Conservation (phyloP, 2,113 vertebrate species). For the Paracanthobrama guichenoti region DNA sequence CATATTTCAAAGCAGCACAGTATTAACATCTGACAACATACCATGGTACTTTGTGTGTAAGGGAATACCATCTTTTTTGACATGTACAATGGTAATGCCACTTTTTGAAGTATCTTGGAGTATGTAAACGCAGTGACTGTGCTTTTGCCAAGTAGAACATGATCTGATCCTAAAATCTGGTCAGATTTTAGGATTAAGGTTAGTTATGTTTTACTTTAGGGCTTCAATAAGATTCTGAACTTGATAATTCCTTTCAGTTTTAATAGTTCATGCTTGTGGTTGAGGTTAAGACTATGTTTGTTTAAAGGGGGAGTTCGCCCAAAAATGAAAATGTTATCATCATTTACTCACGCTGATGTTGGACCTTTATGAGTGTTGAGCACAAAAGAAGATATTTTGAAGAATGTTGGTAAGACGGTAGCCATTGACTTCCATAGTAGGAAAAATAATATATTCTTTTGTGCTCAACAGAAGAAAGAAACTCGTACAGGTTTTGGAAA, state of each 20-base stretch:
- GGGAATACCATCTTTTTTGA: neutral
- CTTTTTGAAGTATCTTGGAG: neutral
- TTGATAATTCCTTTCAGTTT: neutral
- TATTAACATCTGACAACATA: neutral
- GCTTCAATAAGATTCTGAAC: neutral
- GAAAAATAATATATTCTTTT: no score
- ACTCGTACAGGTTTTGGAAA: no score
- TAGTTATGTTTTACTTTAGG: neutral
- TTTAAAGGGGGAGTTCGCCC: neutral
- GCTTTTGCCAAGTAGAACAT: neutral
- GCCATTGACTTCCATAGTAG: no score
- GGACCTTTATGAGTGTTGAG: no score
- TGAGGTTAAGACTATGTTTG: neutral
- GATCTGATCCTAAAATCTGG: no score
- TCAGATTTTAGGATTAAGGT: neutral
- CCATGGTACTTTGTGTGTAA: neutral
- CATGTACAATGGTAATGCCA: neutral
- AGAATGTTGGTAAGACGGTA: no score
- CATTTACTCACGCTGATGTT: no score
- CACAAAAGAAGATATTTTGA: no score
- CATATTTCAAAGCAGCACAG: no score
- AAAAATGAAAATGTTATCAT: no score
- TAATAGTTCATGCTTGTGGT: neutral
- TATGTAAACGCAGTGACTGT: neutral
- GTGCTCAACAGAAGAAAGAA: no score